phyloP scores from a whole-genome alignment of 1,140 invertebrate species.

The Octopus sinensis region DNA sequence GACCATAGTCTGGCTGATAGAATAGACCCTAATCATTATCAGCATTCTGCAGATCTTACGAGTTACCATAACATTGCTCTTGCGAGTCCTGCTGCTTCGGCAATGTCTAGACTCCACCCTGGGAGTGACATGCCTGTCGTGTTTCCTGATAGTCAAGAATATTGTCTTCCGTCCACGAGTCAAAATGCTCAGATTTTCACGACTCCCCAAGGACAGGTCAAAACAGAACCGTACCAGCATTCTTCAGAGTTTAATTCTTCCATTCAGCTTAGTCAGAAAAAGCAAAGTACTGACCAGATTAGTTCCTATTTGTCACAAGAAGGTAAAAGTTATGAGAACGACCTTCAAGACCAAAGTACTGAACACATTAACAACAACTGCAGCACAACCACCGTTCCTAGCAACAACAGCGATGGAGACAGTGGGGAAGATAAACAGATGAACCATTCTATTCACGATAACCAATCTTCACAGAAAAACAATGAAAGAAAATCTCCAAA shows the following conservation, averaged over 20 bases:
- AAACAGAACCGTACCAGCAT: constrained; percentile 11
- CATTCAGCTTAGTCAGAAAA: not conserved
- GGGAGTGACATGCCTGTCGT: constrained; percentile 1
- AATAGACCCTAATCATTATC: not conserved
- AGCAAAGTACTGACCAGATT: not conserved
- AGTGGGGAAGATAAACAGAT: not conserved
- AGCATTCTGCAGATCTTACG: not conserved
- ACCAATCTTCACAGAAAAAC: not conserved
- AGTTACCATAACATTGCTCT: not conserved
- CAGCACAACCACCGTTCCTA: not conserved
- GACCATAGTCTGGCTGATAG: not conserved
- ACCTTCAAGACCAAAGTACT: no score
- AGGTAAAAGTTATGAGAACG: not conserved
- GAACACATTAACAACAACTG: not conserved
- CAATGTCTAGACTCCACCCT: not conserved
- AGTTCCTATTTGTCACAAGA: not conserved
- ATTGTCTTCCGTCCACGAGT: constrained; percentile 14
- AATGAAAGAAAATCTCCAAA: not conserved
- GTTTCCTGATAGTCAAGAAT: constrained; percentile 13
- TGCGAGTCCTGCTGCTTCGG: not conserved
- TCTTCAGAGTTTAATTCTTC: not conserved
- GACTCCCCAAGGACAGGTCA: not conserved
- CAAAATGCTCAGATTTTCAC: not conserved
- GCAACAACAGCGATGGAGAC: not conserved
- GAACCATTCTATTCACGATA: not conserved